These are phyloP conservation scores for Mesocricetus auratus DNA, from an alignment of 2,113 vertebrate species.

Conservation along the genomic window DNA sequence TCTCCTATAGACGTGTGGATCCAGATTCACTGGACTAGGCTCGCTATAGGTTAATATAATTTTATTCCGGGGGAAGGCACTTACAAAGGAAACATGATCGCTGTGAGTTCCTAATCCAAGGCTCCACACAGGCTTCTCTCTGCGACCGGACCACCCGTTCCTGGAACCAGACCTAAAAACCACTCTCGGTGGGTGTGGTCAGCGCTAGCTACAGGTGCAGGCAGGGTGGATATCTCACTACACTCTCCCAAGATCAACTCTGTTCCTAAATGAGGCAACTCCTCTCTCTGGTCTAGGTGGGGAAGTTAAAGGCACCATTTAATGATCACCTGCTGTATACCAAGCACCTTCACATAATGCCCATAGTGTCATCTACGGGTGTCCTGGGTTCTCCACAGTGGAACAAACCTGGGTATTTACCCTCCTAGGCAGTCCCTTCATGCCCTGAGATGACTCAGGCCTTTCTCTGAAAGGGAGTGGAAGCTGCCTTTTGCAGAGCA, in stretches of 20 bases:
- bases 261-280: neutral
- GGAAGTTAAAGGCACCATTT: neutral
- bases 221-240: too few relatives aligned
- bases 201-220: too few relatives aligned
- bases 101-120: too few relatives aligned
- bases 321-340: neutral
- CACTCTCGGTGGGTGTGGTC: too few relatives aligned
- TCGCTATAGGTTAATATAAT: too few relatives aligned
- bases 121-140: too few relatives aligned
- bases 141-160: too few relatives aligned
- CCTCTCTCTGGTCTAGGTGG: neutral
- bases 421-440: neutral
- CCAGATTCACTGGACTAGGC: too few relatives aligned
- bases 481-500: conserved; percentile 2
- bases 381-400: neutral
- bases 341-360: neutral
- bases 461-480: conserved; percentile 30
- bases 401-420: neutral
- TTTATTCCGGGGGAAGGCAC: too few relatives aligned
- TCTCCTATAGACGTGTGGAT: neutral
- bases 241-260: conserved; percentile 20
- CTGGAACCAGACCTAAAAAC: too few relatives aligned
- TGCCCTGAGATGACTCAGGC: conserved; percentile 23
- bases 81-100: too few relatives aligned
- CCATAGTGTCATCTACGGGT: neutral